A percentile compares a stretch with the other conserved stretches of the same genome.
Conservation (phyloP, 2,888 invertebrate genomes). For the Axea sp. region DNA sequence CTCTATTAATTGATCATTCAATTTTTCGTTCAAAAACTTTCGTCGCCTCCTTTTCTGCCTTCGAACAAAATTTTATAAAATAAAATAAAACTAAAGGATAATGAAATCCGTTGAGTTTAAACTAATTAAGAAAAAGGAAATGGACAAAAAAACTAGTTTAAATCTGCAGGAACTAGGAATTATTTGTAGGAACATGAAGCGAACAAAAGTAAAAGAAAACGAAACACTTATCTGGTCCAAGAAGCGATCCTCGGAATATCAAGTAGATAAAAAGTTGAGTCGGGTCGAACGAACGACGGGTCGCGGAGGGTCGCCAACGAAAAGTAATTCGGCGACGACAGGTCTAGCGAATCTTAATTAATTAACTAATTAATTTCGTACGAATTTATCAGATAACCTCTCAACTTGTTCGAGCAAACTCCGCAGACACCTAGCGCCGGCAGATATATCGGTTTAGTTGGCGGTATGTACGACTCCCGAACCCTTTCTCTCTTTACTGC, state of each 20-base stretch:
- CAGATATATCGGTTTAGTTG: slow-evolving; percentile 73
- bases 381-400: slow-evolving; percentile 72
- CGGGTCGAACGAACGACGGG: slow-evolving; percentile 6
- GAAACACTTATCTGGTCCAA: slow-evolving; percentile 48
- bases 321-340: slow-evolving; percentile 53
- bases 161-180: slow-evolving; percentile 48
- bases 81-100: slow-evolving; percentile 18
- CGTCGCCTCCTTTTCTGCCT: not conserved
- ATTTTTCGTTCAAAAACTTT: slow-evolving; percentile 12
- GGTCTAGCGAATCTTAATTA: slow-evolving; percentile 69
- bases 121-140: slow-evolving; percentile 35
- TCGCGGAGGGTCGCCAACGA: no score
- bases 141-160: slow-evolving; percentile 10
- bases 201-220: slow-evolving; percentile 49
- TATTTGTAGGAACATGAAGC: slow-evolving; percentile 42
- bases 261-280: slow-evolving; percentile 51
- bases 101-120: slow-evolving; percentile 41
- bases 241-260: slow-evolving; percentile 50
- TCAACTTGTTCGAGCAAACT: slow-evolving; percentile 66
- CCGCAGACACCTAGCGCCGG: slow-evolving; percentile 64
- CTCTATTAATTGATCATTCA: slow-evolving; percentile 4
- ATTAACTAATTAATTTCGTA: slow-evolving; percentile 74
- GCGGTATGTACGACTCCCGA: slow-evolving; percentile 66
- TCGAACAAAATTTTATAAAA: slow-evolving; percentile 26
- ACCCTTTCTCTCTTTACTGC: slow-evolving; percentile 66